Evolutionary conservation across 2,888 invertebrate genomes (phyloP).

Genomic region (Sminthurinus aureus): DNA sequence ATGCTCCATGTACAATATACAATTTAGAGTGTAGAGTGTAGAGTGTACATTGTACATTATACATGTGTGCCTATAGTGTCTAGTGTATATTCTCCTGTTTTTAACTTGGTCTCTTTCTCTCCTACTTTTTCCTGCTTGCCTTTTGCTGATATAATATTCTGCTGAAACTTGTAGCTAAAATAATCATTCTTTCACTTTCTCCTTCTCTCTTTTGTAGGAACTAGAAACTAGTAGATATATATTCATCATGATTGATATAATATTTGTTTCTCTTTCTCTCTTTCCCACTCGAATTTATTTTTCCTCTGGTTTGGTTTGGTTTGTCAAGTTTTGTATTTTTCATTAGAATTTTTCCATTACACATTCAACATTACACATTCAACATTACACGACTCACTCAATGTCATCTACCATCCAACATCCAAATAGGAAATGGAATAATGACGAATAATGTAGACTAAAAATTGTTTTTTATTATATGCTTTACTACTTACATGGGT

Average conservation of each 20-base stretch:
- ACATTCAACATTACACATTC: too few species aligned
- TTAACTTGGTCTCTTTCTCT: too few species aligned
- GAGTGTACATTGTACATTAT: too few species aligned
- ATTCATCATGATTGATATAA: neutral
- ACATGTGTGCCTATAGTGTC: too few species aligned
- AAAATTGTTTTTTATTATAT: too few species aligned
- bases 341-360: neutral
- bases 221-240: neutral
- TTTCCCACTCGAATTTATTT: neutral
- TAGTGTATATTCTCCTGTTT: too few species aligned
- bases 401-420: too few species aligned
- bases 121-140: neutral
- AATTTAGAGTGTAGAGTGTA: too few species aligned
- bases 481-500: too few species aligned
- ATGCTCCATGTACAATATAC: neutral
- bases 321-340: neutral
- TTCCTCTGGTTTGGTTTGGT: neutral
- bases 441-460: too few species aligned
- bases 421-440: too few species aligned
- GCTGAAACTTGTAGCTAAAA: neutral
- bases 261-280: neutral
- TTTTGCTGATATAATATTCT: neutral
- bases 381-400: too few species aligned
- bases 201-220: neutral
- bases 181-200: slow-evolving; percentile 5